phyloP scores from a whole-genome alignment of 2,113 vertebrate genomes.

The Grallaria varia region DNA sequence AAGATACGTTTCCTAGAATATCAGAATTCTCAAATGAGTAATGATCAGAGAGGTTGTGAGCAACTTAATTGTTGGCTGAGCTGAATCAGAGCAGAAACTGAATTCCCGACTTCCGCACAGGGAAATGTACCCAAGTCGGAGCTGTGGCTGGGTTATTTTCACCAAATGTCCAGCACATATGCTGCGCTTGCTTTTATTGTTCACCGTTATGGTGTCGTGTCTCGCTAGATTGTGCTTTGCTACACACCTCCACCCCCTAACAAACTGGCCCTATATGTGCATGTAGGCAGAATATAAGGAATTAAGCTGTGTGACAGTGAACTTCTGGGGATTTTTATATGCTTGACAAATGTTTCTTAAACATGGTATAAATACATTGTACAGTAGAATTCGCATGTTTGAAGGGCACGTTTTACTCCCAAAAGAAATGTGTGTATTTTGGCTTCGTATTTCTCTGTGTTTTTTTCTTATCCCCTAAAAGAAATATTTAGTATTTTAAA shows the following conservation, averaged over 20 bases:
- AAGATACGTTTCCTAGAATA: not conserved
- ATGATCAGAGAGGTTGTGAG: not conserved
- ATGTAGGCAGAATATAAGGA: constrained; percentile 54
- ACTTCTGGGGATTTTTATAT: constrained; percentile 32
- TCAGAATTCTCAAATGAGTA: not conserved
- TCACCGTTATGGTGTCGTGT: constrained; percentile 65
- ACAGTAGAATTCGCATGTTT: not conserved
- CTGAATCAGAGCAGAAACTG: not conserved
- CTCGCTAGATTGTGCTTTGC: constrained; percentile 69
- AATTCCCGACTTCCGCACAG: not conserved
- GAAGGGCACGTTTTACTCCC: constrained; percentile 33
- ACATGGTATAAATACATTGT: constrained; percentile 28
- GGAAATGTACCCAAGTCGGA: not conserved
- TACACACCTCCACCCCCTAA: constrained; percentile 67
- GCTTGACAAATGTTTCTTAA: constrained; percentile 63
- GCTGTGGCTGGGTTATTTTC: constrained; percentile 48
- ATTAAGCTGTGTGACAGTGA: constrained; percentile 58
- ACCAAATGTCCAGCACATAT: constrained; percentile 66
- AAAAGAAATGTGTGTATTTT: constrained; percentile 7
- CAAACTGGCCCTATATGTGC: constrained; percentile 60
- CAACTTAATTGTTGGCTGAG: not conserved
- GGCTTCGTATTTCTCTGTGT: not conserved
- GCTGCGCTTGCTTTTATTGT: constrained; percentile 57
- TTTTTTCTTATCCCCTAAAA: not conserved
- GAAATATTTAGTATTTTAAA: not conserved